Percentiles rank a stretch among this genome's conserved stretches.
Evolutionary conservation across 2,113 vertebrate species (phyloP).

Genomic region (Ictalurus punctatus): DNA sequence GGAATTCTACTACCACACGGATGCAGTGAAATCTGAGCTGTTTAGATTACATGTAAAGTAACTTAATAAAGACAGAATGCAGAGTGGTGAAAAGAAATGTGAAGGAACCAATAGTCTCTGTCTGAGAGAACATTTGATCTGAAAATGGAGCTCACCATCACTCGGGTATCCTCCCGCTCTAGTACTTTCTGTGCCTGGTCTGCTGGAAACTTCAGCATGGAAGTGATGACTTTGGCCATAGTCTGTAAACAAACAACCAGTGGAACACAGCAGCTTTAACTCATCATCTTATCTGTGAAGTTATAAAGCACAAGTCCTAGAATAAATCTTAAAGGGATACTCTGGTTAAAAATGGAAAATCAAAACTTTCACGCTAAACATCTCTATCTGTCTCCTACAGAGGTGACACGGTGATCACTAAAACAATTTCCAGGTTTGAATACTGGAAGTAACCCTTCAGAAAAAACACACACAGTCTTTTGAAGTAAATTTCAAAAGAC

Average conservation of each 20-base stretch:
- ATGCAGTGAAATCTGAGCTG: background rate
- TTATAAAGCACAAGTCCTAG: background rate
- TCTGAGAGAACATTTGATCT: background rate
- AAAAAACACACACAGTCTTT: too few species aligned
- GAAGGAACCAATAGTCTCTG: background rate
- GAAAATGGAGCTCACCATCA: constrained; percentile 73
- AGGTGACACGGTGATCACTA: background rate
- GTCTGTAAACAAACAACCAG: constrained; percentile 75
- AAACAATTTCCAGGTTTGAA: background rate
- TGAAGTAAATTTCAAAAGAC: background rate
- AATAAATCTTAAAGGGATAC: background rate
- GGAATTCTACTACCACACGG: background rate
- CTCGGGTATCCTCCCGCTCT: constrained; percentile 88
- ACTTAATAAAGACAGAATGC: background rate
- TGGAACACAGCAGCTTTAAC: constrained; percentile 5
- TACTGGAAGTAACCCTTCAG: background rate
- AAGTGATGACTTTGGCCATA: constrained; percentile 98
- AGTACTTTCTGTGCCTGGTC: constrained; percentile 93
- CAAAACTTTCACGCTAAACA: background rate
- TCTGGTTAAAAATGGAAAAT: background rate
- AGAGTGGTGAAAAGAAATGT: background rate
- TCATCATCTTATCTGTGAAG: too few species aligned
- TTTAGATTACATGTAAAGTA: background rate
- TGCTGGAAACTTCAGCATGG: constrained; percentile 91
- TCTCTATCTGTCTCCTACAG: background rate